These are phyloP conservation scores for Eurystomus glaucurus DNA, from an alignment of 2,797 vertebrate genomes.

Conservation along the genomic window DNA sequence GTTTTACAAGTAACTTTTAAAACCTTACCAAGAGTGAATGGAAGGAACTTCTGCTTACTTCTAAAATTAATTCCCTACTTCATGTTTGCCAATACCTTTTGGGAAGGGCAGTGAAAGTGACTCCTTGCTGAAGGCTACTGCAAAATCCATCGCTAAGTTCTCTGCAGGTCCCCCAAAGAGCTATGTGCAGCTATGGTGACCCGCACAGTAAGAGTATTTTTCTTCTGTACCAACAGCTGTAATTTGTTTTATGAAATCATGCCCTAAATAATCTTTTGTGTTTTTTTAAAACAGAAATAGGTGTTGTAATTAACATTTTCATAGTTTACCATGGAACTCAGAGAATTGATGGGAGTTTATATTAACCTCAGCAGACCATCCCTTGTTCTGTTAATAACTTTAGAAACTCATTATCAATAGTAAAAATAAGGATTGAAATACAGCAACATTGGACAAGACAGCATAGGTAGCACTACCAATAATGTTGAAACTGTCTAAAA, in stretches of 20 bases:
- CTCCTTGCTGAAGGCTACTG: background rate
- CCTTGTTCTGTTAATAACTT: background rate
- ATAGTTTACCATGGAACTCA: background rate
- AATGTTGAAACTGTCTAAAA: background rate
- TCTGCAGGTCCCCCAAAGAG: background rate
- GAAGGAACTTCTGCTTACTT: background rate
- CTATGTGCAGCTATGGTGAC: background rate
- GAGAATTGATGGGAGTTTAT: background rate
- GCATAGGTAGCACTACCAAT: background rate
- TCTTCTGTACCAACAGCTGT: background rate
- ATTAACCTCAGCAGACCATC: background rate
- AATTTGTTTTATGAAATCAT: background rate
- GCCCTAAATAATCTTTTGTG: background rate
- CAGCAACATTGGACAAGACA: background rate
- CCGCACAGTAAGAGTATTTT: background rate
- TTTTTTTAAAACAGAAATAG: background rate
- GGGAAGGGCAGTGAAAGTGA: background rate
- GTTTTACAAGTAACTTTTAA: background rate
- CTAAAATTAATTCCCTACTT: background rate
- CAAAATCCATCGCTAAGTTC: background rate
- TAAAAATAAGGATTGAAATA: background rate
- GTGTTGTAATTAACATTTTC: background rate
- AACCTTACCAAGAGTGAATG: background rate
- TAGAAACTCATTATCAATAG: background rate
- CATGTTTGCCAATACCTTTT: background rate